phyloP scores from a whole-genome alignment of 2,888 invertebrate genomes.

The Caprella mutica region DNA sequence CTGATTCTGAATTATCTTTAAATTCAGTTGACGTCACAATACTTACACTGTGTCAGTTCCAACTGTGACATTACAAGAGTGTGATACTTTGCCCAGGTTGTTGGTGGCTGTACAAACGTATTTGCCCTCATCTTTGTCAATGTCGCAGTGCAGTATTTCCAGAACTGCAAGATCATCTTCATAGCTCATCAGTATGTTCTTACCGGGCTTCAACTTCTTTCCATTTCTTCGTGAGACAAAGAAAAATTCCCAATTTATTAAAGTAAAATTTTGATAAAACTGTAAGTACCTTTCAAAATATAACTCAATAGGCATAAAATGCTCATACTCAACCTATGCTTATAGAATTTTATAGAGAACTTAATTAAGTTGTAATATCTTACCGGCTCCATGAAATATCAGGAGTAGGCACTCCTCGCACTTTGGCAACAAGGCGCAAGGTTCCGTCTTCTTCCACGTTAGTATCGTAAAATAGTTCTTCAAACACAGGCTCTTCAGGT shows the following conservation, averaged over 20 bases:
- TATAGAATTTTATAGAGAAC: no score
- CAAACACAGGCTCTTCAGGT: conserved; percentile 75
- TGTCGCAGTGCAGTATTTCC: conserved; percentile 64
- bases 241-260: no score
- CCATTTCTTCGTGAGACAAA: no score
- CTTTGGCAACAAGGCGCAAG: conserved; percentile 65
- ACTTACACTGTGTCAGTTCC: conserved; percentile 64
- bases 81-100: conserved; percentile 74
- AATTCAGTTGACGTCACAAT: not conserved
- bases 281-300: no score
- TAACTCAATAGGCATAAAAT: no score
- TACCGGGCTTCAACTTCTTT: conserved; percentile 60
- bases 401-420: conserved; percentile 80
- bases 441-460: conserved; percentile 67
- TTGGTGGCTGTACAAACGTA: conserved; percentile 86
- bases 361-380: conserved; percentile 26
- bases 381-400: conserved; percentile 71
- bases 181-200: conserved; percentile 62
- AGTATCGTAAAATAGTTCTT: conserved; percentile 74
- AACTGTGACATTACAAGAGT: conserved; percentile 71
- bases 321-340: no score
- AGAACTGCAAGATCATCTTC: conserved; percentile 75
- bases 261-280: no score
- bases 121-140: conserved; percentile 77
- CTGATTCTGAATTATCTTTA: conserved; percentile 4